Base-by-base conservation (phyloP, 2,797 vertebrate species). In the Trichosurus vulpecula region DNA sequence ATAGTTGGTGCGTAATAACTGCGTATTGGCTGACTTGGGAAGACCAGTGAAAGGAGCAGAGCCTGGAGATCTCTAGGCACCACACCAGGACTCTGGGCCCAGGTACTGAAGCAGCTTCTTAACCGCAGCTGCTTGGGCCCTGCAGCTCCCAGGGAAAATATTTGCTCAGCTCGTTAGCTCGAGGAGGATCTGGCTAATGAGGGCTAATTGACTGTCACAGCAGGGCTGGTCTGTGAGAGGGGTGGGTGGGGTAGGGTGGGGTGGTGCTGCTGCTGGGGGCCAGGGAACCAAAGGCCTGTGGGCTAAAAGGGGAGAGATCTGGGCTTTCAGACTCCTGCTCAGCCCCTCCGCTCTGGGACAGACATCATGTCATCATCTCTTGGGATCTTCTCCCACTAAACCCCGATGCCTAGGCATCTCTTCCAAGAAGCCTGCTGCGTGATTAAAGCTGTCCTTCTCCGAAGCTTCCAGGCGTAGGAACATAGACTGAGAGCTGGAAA, bases 161-260 rank as follows among this genome's bases (percentile, higher is more conserved):
- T 95, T 96, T 96, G 96, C 94, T 94, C 94, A 74, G 92, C 1
- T 96, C 57, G 61, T 94, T 92, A 95, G 93, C 95, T 90, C 19
- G 95, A 95, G 92, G 93, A 0, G 0, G 96, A 94, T 74, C 41
- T 94, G 29, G 66, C 97, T 97, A 95, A 96, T 98, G 95, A 92
- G 57, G 25, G 90, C 87, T 97, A 94, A 98, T 97, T 81, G 96
- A 92, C 93, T 41, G 74, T 52, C 74, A 35, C 95, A 92, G 0
- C 92, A 95, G 74, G 74, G 74, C 41, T 51, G 41, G 74, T 87
- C 41, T 25, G 22, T 27, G 41, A 51, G 41, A 87, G 41, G 74
- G 74, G 22, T 52, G 57, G 51, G 25, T 35, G 29, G 55, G 30
- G 47, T 35, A 89, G 22, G 54, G 41, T 55, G 53, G 54, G n/a